Conservation (phyloP, 1,140 invertebrate species). For the Oryzaephilus surinamensis region DNA sequence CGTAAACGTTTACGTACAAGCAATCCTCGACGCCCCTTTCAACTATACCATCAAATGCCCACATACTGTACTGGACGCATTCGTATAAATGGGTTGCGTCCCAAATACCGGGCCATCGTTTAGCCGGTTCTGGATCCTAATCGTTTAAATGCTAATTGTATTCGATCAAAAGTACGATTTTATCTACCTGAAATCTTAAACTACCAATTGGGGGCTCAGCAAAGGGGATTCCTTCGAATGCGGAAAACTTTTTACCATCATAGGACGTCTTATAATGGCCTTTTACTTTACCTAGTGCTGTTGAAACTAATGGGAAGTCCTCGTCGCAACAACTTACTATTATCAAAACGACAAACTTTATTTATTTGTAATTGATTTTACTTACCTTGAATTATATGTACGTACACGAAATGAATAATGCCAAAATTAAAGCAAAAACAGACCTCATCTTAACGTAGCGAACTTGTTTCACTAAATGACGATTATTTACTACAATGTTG, state of each 20-base stretch:
- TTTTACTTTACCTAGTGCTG: neutral
- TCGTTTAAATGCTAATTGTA: too few species aligned
- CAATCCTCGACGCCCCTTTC: slow-evolving; percentile 14
- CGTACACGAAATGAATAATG: too few species aligned
- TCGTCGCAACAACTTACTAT: too few species aligned
- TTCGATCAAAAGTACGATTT: too few species aligned
- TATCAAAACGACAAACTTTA: too few species aligned
- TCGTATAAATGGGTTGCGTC: neutral
- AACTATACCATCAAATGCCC: neutral
- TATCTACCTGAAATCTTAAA: slow-evolving; percentile 37
- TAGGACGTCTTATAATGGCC: neutral
- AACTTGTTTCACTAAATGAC: too few species aligned
- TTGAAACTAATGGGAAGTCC: neutral
- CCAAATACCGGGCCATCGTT: neutral
- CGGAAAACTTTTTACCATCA: neutral
- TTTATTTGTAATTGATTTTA: too few species aligned
- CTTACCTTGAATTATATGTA: too few species aligned
- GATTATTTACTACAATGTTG: too few species aligned
- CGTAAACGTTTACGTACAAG: slow-evolving; percentile 16
- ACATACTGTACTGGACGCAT: neutral
- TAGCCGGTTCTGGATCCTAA: neutral
- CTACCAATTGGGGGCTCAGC: slow-evolving; percentile 44
- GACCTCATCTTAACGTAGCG: too few species aligned
- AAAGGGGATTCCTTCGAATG: slow-evolving; percentile 46
- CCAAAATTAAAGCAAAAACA: too few species aligned